Base-by-base conservation (phyloP, 2,888 invertebrate species). In the Ormyrus rosae region DNA sequence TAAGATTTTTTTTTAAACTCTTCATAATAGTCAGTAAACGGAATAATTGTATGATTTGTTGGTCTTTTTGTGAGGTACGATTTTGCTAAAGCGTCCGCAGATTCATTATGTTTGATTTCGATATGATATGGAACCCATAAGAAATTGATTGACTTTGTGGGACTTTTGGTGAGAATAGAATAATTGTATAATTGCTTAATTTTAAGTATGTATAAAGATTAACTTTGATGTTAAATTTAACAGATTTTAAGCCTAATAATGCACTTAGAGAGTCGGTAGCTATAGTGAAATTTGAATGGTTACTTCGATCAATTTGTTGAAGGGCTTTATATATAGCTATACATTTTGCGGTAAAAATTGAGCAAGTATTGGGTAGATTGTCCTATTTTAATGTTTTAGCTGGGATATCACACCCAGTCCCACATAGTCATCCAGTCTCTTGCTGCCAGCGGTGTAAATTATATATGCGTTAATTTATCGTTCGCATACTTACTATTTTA, bases 361-460 rank as follows among this genome's bases (percentile, higher is more conserved):
- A 64, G n/a, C 10, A 48, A 11, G 4, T n/a, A 6, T 67, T 51
- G 6, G 51, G 13, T 13, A 67, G 1, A 19, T 19, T 19, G 19
- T 19, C 19, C 19, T 19, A 19, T 19, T 19, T 19, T 19, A 19
- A 19, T 19, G 19, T 67, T 67, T 5, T 19, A 13, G 6, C 13
- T 13, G 9, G 51, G 7, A 34, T n/a, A 67, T 11, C 0, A 51
- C 53, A 51, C 6, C 51, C 6, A 51, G 9, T 50, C 50, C 19
- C 13, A 67, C 50, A 5, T 2, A 51, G 8, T 51, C 34, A 8
- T 13, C 7, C 6, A 9, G 13, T 7, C 19, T 13, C 13, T 67
- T 67, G 8, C 51, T 67, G 19, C 51, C 67, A 67, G 53, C 67
- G 4, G 67, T 67, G 8, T 34, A 67, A 9, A 67, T 7, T n/a